Percentiles rank a stretch among this genome's conserved stretches.
These are phyloP conservation scores for Coryphaenoides rupestris DNA, from an alignment of 2,113 vertebrate species.

Conservation along the genomic window DNA sequence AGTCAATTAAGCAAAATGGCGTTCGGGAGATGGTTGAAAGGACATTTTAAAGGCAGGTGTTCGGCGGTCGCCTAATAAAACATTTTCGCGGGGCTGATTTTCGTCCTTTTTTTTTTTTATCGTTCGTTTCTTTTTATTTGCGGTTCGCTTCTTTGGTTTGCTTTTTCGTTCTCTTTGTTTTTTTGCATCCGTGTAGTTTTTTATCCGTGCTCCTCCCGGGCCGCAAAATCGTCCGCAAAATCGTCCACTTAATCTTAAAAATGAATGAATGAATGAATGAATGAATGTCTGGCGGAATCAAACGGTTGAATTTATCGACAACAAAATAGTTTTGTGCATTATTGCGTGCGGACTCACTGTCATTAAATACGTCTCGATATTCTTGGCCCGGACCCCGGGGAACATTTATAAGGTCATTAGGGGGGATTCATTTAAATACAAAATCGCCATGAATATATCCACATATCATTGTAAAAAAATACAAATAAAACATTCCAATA, in stretches of 20 bases:
- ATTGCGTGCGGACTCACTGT: too few species aligned
- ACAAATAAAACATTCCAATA: constrained; percentile 37
- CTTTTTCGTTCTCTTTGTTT: too few species aligned
- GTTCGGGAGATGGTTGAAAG: constrained; percentile 99
- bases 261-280: too few species aligned
- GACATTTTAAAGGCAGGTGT: constrained; percentile 99
- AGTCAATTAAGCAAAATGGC: constrained; percentile 99
- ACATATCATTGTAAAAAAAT: constrained; percentile 23
- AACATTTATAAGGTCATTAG: not conserved
- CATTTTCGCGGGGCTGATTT: constrained; percentile 89
- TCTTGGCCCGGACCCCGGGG: too few species aligned
- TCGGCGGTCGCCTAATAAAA: constrained; percentile 97
- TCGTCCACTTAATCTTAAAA: not conserved
- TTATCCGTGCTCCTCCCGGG: constrained; percentile 18
- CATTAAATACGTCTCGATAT: too few species aligned
- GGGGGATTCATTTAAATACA: constrained; percentile 46
- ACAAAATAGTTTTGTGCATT: too few species aligned
- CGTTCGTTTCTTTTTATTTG: constrained; percentile 73
- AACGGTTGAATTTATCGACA: too few species aligned
- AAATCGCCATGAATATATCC: constrained; percentile 40
- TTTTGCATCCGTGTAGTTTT: constrained; percentile 27
- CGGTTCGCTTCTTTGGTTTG: constrained; percentile 32
- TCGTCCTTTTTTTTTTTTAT: too few species aligned
- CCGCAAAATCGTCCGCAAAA: constrained; percentile 2
- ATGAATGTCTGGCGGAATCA: too few species aligned